Evolutionary conservation across 2,888 invertebrate genomes (phyloP), one percentile per base, ranked within the genome.

Genomic region (Drosophila maculinotata): DNA sequence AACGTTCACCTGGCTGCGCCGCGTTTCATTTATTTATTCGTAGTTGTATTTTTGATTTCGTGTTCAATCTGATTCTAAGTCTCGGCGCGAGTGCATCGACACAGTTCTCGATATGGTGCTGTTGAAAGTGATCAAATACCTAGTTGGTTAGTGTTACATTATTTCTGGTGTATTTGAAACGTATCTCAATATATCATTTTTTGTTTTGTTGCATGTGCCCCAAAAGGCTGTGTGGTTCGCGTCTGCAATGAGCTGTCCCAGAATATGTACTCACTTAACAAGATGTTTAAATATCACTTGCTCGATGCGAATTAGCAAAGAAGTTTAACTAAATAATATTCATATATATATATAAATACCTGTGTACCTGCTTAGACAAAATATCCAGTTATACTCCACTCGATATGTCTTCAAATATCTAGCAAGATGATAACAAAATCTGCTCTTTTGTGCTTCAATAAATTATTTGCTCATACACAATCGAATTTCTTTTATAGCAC

Each of bases 1-100:
- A 49, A 36, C 56, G 57, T 39, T 64, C 56, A 64, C 65, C 71
- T 59, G 47, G 68, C 26, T 54, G 64, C 59, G 38, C 44, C 28
- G 60, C 44, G 65, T 53, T 70, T 70, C 48, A 54, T 70, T 67
- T 71, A 80, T 82, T 80, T 77, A 81, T 72, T 72, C 75, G 66
- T 64, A 48, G 76, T 68, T 68, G 73, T 69, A 76, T 65, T 78
- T 80, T 51, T 70, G 76, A 66, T 72, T 82, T 76, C 56, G 69
- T 57, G 69, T 79, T 89, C 89, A 90, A 88, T 90, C 89, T 76
- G 83, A 80, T 90, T 90, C 89, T 89, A 84, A 81, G 73, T 67
- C 73, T 83, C 80, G 79, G 30, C 79, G 80, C 69, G 89, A 68
- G 73, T 81, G 79, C 90, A 89, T 78, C 81, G 73, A 45, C 52